Evolutionary conservation across 2,888 invertebrate genomes (phyloP), one percentile per base, ranked within the genome.

Genomic region (Tinea semifulvella): DNA sequence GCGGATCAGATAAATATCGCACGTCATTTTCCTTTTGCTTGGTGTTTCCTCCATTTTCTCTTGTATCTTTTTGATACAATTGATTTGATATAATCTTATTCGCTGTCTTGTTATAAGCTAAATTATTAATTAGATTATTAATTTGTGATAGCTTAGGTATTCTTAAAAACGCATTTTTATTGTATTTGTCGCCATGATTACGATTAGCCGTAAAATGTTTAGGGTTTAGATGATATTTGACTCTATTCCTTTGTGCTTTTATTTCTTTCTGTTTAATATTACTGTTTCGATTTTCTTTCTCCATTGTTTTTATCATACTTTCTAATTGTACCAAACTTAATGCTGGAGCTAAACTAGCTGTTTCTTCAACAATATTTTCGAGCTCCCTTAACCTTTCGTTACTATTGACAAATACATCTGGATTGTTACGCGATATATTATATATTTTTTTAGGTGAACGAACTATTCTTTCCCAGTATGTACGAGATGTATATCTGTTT

Each of bases 391-490:
- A 58, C 47, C 65, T 51, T 53, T 76, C 72, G 47, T 66, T 63
- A 45, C 65, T 68, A 16, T 56, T 57, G 46, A 57, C 61, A 1
- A 58, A 10, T 35, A 35, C 7, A 2, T 13, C 14, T 18, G 38
- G 38, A 38, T 17, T 17, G 18, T 38, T 8, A 14, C 6, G 19
- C 7, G 18, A 8, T 19, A 7, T n/a, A 7, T 38, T 2, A 10
- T 38, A 18, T n/a, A 5, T 17, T 17, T 14, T 35, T 2, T 35
- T 7, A 2, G 74, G 73, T 7, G 79, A 77, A 50, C 79, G 63
- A 1, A 71, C 63, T 43, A 65, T 70, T 51, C 77, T 63, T 45
- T 79, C 79, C 76, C 76, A 77, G 53, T 65, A 74, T 2, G 73
- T 67, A 26, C 58, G 57, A 8, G 73, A 63, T 1, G 58, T 50